Base-by-base conservation (phyloP, 2,888 invertebrate genomes). In the Synergus gifuensis region DNA sequence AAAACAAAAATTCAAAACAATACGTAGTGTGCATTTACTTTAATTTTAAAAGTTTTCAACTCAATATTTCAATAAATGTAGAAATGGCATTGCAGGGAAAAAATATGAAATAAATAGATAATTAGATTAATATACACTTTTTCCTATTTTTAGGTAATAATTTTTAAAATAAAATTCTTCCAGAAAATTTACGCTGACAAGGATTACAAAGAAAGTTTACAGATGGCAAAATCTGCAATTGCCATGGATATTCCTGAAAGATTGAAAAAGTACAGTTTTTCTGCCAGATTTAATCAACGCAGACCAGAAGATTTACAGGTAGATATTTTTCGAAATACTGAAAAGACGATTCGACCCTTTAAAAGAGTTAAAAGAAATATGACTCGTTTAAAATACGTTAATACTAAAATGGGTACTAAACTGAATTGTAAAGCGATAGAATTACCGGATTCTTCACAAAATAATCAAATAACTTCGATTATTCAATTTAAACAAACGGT, bases 251-350 rank as follows among this genome's bases (percentile, higher is more conserved):
- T 28, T 73, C 11, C 16, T 18, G n/a, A 73, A 22, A 73, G 73
- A 54, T 73, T 73, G n/a, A 18, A 73, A 40, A 73, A n/a, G 22
- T 73, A 36, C n/a, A 73, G 73, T 73, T 0, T 73, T 36, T n/a
- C 22, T 16, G 0, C n/a, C 11, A 49, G n/a, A 54, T 1, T 3
- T 11, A n/a, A 73, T n/a, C 28, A 49, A 28, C n/a, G 2, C 14
- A 8, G 46, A 49, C 14, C 12, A 42, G 46, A 69, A 46, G 18
- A 8, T 54, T n/a, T 54, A 2, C 54, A 54, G 54, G 54, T 60
- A 60, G 60, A 18, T 60, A 60, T 22, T 60, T 5, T 12, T 60
- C 12, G 22, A 60, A 22, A 22, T 60, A 60, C 12, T 11, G 18
- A 11, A 60, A 22, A 22, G 22, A 60, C 18, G 11, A 5, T 1